Percentiles rank a stretch among this genome's conserved stretches.
Evolutionary conservation across 1,140 invertebrate species (phyloP).

Genomic region (Zaprionus ornatus): DNA sequence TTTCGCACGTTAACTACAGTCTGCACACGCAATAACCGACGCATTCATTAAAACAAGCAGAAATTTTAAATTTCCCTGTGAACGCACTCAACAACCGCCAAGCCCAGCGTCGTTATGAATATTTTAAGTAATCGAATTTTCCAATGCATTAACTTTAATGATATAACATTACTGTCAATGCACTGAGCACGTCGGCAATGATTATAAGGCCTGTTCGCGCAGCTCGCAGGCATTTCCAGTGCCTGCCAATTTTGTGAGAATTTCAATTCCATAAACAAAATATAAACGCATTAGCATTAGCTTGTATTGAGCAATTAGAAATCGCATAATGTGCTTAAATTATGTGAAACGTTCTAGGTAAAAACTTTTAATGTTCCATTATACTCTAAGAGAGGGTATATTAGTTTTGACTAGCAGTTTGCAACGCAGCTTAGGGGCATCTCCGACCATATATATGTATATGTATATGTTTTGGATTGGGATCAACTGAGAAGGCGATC

Average conservation of each 20-base stretch:
- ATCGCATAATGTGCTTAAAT: background rate
- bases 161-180: conserved; percentile 30
- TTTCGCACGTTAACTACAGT: conserved; percentile 49
- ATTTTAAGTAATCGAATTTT: conserved; percentile 72
- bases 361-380: background rate
- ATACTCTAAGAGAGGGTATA: too few species aligned
- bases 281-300: conserved; percentile 10
- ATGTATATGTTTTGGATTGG: too few species aligned
- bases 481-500: too few species aligned
- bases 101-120: conserved; percentile 57
- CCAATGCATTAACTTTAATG: conserved; percentile 74
- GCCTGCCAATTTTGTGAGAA: background rate
- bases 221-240: conserved; percentile 4
- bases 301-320: background rate
- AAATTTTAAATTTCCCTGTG: conserved; percentile 16
- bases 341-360: background rate
- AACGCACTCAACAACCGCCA: conserved; percentile 17
- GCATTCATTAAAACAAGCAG: conserved; percentile 17
- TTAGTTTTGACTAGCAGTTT: too few species aligned
- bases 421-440: too few species aligned
- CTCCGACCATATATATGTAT: too few species aligned
- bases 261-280: conserved; percentile 9
- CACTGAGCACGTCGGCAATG: conserved; percentile 8
- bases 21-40: conserved; percentile 32
- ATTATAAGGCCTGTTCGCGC: conserved; percentile 17